Conservation (phyloP, 2,888 invertebrate genomes). For the Chrysomela aeneicollis region DNA sequence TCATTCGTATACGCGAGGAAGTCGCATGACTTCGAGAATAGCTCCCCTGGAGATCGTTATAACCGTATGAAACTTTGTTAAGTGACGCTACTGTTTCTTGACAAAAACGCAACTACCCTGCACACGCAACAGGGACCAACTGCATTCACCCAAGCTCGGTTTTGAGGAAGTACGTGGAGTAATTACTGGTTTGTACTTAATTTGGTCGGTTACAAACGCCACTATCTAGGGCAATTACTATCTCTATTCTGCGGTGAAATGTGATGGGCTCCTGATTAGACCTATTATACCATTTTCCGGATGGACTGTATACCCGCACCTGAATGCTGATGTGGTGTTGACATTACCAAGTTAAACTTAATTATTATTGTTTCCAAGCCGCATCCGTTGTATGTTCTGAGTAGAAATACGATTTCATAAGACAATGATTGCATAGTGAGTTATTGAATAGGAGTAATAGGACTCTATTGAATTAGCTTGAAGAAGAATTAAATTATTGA, state of each 20-base stretch:
- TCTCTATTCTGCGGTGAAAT: slow-evolving; percentile 29
- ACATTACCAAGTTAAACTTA: slow-evolving; percentile 14
- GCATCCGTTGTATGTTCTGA: too few relatives aligned
- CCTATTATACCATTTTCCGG: slow-evolving; percentile 28
- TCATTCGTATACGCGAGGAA: too few relatives aligned
- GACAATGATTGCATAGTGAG: too few relatives aligned
- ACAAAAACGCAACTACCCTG: slow-evolving; percentile 36
- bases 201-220: slow-evolving; percentile 25
- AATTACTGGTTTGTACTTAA: slow-evolving; percentile 35
- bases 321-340: slow-evolving; percentile 19
- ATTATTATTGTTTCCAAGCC: not conserved
- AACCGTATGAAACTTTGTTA: too few relatives aligned
- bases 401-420: too few relatives aligned
- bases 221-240: slow-evolving; percentile 23
- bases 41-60: too few relatives aligned
- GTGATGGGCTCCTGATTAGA: slow-evolving; percentile 26
- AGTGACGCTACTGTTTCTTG: slow-evolving; percentile 9
- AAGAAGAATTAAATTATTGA: too few relatives aligned
- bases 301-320: slow-evolving; percentile 17
- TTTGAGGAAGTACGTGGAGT: slow-evolving; percentile 35
- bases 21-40: too few relatives aligned
- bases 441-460: too few relatives aligned
- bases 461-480: too few relatives aligned
- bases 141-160: slow-evolving; percentile 34
- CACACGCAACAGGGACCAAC: slow-evolving; percentile 34